phyloP scores from a whole-genome alignment of 2,113 vertebrate genomes.

The Psittacula cyanocephala region DNA sequence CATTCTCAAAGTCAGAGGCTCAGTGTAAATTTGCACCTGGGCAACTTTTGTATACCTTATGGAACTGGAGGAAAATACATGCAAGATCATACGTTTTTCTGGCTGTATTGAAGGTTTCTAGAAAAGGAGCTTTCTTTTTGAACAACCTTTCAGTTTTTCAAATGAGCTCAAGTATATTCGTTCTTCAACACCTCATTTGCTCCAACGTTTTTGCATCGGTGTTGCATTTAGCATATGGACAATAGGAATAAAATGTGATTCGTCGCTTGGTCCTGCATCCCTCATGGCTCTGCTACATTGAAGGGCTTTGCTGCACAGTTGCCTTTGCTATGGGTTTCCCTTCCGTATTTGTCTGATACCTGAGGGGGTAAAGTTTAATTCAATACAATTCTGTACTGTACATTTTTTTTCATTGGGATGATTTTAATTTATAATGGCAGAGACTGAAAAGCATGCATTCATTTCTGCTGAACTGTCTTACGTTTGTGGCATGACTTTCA shows the following conservation, averaged over 20 bases:
- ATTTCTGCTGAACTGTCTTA: not conserved
- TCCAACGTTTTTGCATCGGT: not conserved
- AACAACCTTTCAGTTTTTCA: not conserved
- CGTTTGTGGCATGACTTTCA: not conserved
- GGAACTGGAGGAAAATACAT: not conserved
- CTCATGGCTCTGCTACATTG: not conserved
- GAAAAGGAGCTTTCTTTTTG: not conserved
- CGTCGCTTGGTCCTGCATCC: not conserved
- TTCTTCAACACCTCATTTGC: not conserved
- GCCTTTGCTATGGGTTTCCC: not conserved
- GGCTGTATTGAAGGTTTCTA: not conserved
- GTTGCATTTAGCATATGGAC: not conserved
- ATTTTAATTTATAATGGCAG: not conserved
- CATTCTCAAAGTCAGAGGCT: not conserved
- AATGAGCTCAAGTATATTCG: accelerated
- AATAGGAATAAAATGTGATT: not conserved
- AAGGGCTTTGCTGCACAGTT: not conserved
- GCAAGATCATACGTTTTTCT: not conserved
- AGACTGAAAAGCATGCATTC: not conserved
- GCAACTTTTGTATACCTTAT: not conserved
- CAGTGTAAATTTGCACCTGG: not conserved
- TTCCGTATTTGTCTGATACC: not conserved
- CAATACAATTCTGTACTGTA: not conserved
- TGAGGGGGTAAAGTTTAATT: not conserved
- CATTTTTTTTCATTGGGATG: not conserved